Evolutionary conservation across 1,140 invertebrate species (phyloP), one percentile per base, ranked within the genome.

Genomic region (Orius insidiosus): DNA sequence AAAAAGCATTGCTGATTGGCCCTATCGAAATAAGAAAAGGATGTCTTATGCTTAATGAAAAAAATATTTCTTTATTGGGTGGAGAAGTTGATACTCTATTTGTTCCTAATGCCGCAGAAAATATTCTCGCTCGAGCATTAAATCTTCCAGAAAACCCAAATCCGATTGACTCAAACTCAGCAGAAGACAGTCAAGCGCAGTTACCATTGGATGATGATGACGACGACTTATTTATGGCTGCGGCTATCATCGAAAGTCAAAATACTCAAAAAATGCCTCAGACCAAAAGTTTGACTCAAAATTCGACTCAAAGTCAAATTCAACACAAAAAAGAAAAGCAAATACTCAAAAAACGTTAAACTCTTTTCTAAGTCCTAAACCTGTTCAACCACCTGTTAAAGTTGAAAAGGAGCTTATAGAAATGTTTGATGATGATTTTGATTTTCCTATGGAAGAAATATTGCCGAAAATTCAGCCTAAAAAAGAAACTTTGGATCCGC

Each of bases 71-170:
- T 47, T 57, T 82, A 37, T 55, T 85, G 2, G 82, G 80, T 1
- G 85, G 85, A 13, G 78, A 85, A 64, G 78, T 85, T 1, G 77
- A 80, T 31, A 61, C 62, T 48, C 52, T 80, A 14, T 53, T 71
- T 16, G 64, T 73, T 19, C 42, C 57, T 13, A 76, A 80, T 63
- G 69, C 70, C 6, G 58, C 65, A 9, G 69, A 75, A 59, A 76
- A 75, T 58, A 52, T 77, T 16, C 56, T 82, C 15, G 67, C 74
- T 5, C 63, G 66, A 61, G 63, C 63, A 36, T 53, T 80, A 67
- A 72, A 63, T 64, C 61, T 58, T 6, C 41, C 34, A 10, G 40
- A 51, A 45, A 51, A 51, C 34, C 46, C 46, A 13, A 41, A 51
- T 45, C 45, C 45, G 4, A 47, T 30, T 43, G 13, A 32, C 39